These are phyloP conservation scores for Poeciliopsis presidionis DNA, from an alignment of 2,797 vertebrate genomes.

Conservation along the genomic window DNA sequence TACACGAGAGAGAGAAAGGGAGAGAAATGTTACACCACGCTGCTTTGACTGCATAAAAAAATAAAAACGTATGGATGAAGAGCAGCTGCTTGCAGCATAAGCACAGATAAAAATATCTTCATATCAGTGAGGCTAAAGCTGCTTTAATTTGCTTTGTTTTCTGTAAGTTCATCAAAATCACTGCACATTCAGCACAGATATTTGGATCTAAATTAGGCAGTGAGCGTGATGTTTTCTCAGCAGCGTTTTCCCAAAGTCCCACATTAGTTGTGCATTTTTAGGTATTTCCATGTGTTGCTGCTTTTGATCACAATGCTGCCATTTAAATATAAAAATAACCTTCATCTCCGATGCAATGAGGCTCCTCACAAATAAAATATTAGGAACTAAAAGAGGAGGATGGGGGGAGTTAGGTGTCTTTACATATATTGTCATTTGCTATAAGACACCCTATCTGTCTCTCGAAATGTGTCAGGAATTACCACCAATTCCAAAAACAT, in stretches of 20 bases:
- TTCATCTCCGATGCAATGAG: conserved; percentile 53
- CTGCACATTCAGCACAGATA: conserved; percentile 21
- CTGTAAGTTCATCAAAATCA: conserved; percentile 23
- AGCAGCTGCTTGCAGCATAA: conserved; percentile 38
- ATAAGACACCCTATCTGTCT: conserved; percentile 83
- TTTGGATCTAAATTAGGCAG: conserved; percentile 21
- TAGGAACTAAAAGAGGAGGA: conserved; percentile 64
- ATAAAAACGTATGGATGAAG: conserved; percentile 24
- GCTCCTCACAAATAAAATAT: conserved; percentile 75
- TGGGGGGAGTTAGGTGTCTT: conserved; percentile 72
- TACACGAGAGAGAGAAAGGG: conserved; percentile 16
- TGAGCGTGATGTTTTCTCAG: conserved; percentile 4
- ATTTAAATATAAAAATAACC: conserved; percentile 74
- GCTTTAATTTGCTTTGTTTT: conserved; percentile 32
- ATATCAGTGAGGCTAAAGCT: conserved; percentile 15
- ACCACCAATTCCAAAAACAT: conserved; percentile 85
- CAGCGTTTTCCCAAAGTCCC: conserved; percentile 19
- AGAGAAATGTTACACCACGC: conserved; percentile 50
- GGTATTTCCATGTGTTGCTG: conserved; percentile 46
- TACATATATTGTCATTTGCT: conserved; percentile 81
- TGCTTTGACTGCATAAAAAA: conserved; percentile 27
- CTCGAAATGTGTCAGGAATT: conserved; percentile 85
- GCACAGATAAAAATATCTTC: conserved; percentile 22
- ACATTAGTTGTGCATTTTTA: conserved; percentile 32
- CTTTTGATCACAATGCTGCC: conserved; percentile 55